phyloP scores from a whole-genome alignment of 2,797 vertebrate species.

The Sandelia bainsii region DNA sequence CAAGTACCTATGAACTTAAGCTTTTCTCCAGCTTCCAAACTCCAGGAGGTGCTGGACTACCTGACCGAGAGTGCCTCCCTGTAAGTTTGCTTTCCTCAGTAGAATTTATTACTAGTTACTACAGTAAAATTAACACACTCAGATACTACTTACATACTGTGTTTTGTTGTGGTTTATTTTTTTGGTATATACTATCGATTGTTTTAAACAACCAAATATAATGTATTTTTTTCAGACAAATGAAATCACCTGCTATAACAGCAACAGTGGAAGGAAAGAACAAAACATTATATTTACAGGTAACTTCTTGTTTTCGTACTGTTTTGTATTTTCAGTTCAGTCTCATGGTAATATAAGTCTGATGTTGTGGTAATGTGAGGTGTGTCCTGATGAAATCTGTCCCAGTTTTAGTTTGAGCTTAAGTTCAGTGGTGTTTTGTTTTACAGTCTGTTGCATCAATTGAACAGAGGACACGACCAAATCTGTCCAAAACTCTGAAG shows the following conservation, averaged over 20 bases:
- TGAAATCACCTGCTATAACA: constrained; percentile 96
- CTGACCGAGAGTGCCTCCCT: constrained; percentile 89
- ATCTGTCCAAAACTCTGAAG: constrained; percentile 92
- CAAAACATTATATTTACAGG: constrained; percentile 96
- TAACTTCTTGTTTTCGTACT: constrained; percentile 49
- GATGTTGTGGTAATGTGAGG: background rate
- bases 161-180: background rate
- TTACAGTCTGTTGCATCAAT: constrained; percentile 90
- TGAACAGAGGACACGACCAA: constrained; percentile 93
- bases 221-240: constrained; percentile 85
- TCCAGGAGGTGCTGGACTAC: constrained; percentile 92
- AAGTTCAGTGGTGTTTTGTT: constrained; percentile 53
- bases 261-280: constrained; percentile 93
- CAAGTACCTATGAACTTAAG: constrained; percentile 91
- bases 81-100: constrained; percentile 81
- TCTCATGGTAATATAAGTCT: background rate
- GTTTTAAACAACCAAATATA: constrained; percentile 4
- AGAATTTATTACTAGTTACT: background rate
- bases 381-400: constrained; percentile 8
- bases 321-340: constrained; percentile 17
- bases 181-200: background rate
- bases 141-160: background rate
- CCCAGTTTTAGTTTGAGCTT: constrained; percentile 14
- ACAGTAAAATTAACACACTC: background rate
- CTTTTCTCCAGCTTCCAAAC: constrained; percentile 90